These are phyloP conservation scores for Melitaea cinxia DNA, from an alignment of 1,140 invertebrate species.

Conservation along the genomic window DNA sequence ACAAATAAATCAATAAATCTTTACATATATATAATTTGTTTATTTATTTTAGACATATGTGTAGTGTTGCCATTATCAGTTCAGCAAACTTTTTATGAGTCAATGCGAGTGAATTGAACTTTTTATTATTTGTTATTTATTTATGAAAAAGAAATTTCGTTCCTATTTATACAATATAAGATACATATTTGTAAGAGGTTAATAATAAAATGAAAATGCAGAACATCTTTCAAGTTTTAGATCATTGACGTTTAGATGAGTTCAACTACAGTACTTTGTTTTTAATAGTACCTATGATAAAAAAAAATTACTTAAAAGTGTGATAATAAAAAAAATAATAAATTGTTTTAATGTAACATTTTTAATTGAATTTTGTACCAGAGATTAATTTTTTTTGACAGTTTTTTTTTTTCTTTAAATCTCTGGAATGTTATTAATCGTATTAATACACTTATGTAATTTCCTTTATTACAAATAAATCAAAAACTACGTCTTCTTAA, in stretches of 20 bases:
- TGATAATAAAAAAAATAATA: too few relatives aligned
- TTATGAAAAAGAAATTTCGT: background rate
- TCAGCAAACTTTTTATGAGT: slow-evolving; percentile 14
- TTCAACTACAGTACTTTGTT: too few relatives aligned
- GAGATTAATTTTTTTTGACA: too few relatives aligned
- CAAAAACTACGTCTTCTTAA: too few relatives aligned
- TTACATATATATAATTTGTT: background rate
- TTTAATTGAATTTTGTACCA: too few relatives aligned
- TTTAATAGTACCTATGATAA: too few relatives aligned
- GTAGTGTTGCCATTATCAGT: background rate
- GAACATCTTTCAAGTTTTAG: background rate
- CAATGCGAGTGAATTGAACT: slow-evolving; percentile 15
- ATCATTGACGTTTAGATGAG: slow-evolving; percentile 8
- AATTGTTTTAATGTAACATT: too few relatives aligned
- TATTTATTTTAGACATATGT: background rate
- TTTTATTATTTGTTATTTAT: background rate
- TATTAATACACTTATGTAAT: too few relatives aligned
- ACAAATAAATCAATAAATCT: slow-evolving; percentile 8
- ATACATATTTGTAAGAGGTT: background rate
- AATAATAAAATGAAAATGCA: background rate
- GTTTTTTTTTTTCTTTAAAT: too few relatives aligned
- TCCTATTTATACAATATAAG: background rate
- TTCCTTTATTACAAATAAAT: too few relatives aligned
- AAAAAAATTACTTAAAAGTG: too few relatives aligned
- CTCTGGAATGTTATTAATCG: too few relatives aligned